These are phyloP conservation scores for Falco biarmicus DNA, from an alignment of 2,797 vertebrate genomes.

Conservation along the genomic window DNA sequence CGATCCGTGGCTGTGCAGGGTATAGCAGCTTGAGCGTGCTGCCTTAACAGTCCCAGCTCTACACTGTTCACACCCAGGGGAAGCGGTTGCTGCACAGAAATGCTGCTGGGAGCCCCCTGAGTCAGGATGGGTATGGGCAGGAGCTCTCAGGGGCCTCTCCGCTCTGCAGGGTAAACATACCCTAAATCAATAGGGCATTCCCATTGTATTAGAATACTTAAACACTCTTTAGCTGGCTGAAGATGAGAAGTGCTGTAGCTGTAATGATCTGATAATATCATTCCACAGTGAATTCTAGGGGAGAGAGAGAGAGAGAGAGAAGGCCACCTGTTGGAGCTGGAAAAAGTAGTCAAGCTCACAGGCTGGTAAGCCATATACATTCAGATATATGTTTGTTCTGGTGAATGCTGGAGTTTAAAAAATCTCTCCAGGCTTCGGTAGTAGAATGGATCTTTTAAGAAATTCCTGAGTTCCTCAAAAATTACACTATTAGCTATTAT, in stretches of 20 bases:
- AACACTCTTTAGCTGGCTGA: background rate
- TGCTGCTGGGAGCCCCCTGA: background rate
- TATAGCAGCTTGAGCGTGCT: background rate
- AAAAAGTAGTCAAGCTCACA: background rate
- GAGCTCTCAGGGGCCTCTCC: background rate
- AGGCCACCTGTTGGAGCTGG: background rate
- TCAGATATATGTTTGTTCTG: background rate
- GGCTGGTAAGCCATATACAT: background rate
- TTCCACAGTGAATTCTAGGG: background rate
- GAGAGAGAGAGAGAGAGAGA: background rate
- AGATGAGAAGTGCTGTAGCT: background rate
- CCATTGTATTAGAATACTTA: background rate
- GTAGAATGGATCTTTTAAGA: background rate
- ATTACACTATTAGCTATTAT: background rate
- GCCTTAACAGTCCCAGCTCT: background rate
- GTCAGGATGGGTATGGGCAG: background rate
- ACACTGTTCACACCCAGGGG: background rate
- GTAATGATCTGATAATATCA: background rate
- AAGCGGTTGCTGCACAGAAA: background rate
- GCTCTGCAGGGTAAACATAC: background rate
- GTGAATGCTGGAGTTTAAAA: background rate
- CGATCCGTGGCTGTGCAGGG: accelerated
- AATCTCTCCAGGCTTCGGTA: background rate
- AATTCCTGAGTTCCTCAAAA: background rate
- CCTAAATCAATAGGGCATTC: background rate